Evolutionary conservation across 2,113 vertebrate species (phyloP).

Genomic region (Oncorhynchus clarkii): DNA sequence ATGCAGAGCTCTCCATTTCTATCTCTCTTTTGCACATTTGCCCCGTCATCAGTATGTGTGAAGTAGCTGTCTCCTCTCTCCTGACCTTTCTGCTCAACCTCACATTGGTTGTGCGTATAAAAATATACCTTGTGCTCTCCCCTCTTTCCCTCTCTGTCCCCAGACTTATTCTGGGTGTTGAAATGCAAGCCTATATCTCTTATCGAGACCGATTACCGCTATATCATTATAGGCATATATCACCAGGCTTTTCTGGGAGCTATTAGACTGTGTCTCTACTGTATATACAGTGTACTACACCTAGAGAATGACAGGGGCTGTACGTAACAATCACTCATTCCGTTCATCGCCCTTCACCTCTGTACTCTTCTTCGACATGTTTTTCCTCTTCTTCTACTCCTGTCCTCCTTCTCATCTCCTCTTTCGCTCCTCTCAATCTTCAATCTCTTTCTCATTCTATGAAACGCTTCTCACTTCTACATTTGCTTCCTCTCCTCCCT

Average conservation of each 20-base stretch:
- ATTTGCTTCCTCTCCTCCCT: neutral
- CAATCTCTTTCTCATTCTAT: neutral
- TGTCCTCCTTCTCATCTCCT: neutral
- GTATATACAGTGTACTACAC: neutral
- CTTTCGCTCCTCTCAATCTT: neutral
- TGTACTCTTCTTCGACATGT: neutral
- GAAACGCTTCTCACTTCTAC: neutral
- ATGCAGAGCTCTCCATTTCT: no score
- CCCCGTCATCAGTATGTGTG: neutral
- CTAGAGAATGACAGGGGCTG: neutral
- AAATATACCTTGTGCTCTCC: conserved; percentile 3
- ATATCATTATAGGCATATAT: no score
- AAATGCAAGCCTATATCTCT: neutral
- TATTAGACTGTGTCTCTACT: neutral
- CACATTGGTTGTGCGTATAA: conserved; percentile 11
- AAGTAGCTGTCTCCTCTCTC: neutral
- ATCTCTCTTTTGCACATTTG: neutral
- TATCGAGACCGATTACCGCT: no score
- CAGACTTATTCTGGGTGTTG: neutral
- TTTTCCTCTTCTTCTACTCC: neutral
- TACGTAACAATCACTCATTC: neutral
- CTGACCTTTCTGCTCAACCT: conserved; percentile 18
- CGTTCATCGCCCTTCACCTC: neutral
- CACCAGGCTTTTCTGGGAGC: no score
- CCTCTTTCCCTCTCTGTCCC: neutral